phyloP scores from a whole-genome alignment of 2,113 vertebrate species.

The Misgurnus anguillicaudatus region DNA sequence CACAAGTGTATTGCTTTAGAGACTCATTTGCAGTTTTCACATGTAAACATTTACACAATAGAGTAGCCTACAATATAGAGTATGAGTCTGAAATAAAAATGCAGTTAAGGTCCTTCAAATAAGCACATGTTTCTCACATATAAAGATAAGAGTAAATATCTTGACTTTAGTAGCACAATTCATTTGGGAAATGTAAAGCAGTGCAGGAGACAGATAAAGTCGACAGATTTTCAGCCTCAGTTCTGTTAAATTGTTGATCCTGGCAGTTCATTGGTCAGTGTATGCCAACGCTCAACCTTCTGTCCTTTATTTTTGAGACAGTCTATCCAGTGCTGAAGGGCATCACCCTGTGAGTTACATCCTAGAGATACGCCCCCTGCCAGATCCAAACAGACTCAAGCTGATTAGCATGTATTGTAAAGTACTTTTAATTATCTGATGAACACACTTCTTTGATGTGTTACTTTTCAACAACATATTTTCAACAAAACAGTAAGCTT shows the following conservation, averaged over 20 bases:
- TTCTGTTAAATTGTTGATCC: conserved; percentile 68
- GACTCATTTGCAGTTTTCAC: conserved; percentile 35
- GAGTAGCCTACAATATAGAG: too few relatives aligned
- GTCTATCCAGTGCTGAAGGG: conserved; percentile 84
- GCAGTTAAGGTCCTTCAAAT: too few relatives aligned
- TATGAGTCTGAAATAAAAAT: too few relatives aligned
- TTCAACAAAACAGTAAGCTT: too few relatives aligned
- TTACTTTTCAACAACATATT: too few relatives aligned
- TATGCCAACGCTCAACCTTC: conserved; percentile 88
- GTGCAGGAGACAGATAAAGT: background rate
- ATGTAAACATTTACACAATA: conserved; percentile 47
- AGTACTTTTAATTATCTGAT: too few relatives aligned
- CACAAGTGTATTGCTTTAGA: background rate
- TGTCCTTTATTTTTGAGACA: conserved; percentile 83
- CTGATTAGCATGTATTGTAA: background rate
- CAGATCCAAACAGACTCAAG: conserved; percentile 7
- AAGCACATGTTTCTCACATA: too few relatives aligned
- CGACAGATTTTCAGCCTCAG: background rate
- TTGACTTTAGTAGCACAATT: background rate
- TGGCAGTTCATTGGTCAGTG: conserved; percentile 85
- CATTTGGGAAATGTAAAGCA: background rate
- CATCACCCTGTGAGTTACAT: conserved; percentile 80
- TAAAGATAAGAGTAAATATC: too few relatives aligned
- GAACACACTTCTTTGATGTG: too few relatives aligned
- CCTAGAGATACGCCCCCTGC: conserved; percentile 83